phyloP scores from a whole-genome alignment of 2,113 vertebrate species.

The Nesoenas mayeri region DNA sequence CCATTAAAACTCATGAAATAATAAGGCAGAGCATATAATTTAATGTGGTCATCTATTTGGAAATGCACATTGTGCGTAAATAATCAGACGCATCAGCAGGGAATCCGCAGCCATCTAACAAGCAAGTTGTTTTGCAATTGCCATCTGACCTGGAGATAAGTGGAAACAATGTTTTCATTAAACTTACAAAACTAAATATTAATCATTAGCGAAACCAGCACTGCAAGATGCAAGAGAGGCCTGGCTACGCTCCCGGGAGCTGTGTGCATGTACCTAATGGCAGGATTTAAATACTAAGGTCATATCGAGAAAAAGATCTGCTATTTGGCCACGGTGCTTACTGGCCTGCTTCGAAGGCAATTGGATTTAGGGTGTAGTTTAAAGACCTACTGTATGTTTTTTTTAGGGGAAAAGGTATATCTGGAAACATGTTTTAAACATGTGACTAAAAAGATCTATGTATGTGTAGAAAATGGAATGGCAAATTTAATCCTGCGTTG shows the following conservation, averaged over 20 bases:
- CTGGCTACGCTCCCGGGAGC: neutral
- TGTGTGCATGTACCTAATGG: neutral
- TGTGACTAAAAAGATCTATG: neutral
- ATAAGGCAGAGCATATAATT: slow-evolving; percentile 13
- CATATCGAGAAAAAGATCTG: slow-evolving; percentile 1
- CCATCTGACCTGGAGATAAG: slow-evolving; percentile 49
- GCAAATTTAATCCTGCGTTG: neutral
- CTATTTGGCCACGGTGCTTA: neutral
- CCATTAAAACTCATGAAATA: slow-evolving; percentile 10
- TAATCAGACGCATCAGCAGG: slow-evolving; percentile 12
- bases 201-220: slow-evolving; percentile 18
- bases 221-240: neutral
- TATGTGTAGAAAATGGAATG: neutral
- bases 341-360: neutral
- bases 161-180: slow-evolving; percentile 51
- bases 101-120: neutral
- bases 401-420: neutral
- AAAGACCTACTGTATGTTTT: neutral
- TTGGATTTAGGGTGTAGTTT: neutral
- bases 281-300: slow-evolving; percentile 13
- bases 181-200: neutral
- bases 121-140: slow-evolving; percentile 13
- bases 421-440: neutral
- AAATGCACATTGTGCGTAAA: slow-evolving; percentile 12
- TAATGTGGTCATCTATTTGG: slow-evolving; percentile 12